These are phyloP conservation scores for Clamator glandarius DNA, from an alignment of 2,797 vertebrate genomes.

Conservation along the genomic window DNA sequence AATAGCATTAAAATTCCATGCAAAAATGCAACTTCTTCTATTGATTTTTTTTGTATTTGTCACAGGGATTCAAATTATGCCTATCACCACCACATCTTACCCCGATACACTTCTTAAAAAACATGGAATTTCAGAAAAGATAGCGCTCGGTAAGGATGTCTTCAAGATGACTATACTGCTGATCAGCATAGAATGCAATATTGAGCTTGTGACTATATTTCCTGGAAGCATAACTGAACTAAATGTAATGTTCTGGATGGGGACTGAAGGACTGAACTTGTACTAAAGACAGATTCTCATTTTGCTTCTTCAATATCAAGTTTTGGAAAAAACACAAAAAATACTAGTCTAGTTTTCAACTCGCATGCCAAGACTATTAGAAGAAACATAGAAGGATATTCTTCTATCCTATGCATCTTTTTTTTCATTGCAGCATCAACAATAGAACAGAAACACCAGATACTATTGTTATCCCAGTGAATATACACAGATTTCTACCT, in stretches of 20 bases:
- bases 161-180: not conserved
- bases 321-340: not conserved
- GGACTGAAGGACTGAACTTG: constrained; percentile 10
- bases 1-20: not conserved
- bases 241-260: not conserved
- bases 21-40: not conserved
- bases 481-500: not conserved
- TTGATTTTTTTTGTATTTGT: not conserved
- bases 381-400: constrained; percentile 42
- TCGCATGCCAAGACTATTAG: not conserved
- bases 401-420: constrained; percentile 10
- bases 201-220: not conserved
- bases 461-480: not conserved
- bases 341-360: not conserved
- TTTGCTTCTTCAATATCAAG: constrained; percentile 15
- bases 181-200: not conserved
- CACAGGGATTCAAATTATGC: not conserved
- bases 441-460: not conserved
- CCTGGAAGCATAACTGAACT: constrained; percentile 17
- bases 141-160: not conserved
- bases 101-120: not conserved
- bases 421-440: constrained; percentile 15
- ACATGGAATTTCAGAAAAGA: not conserved
- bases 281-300: constrained; percentile 27
- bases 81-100: not conserved